These are phyloP conservation scores for Mythimna loreyi DNA, from an alignment of 2,888 invertebrate genomes.

Conservation along the genomic window DNA sequence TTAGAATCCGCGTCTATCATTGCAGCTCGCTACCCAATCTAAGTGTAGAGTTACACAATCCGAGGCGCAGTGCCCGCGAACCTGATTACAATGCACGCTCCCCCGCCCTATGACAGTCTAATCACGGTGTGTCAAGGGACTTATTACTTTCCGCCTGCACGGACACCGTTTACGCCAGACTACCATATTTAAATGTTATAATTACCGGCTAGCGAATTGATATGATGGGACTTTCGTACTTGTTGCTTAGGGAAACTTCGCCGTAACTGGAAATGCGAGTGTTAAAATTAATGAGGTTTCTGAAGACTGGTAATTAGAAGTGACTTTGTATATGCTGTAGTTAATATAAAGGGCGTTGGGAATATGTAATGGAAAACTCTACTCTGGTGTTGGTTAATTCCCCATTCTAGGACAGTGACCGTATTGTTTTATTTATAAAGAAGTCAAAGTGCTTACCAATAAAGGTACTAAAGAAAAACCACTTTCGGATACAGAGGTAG, in stretches of 20 bases:
- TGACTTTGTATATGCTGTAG: conserved; percentile 17
- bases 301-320: conserved; percentile 48
- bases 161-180: conserved; percentile 65
- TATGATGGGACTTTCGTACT: conserved; percentile 49
- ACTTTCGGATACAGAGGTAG: conserved; percentile 39
- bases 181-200: conserved; percentile 65
- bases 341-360: conserved; percentile 20
- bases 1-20: conserved; percentile 23
- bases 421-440: conserved; percentile 30
- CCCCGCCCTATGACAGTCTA: conserved; percentile 81
- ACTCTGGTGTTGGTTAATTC: neutral
- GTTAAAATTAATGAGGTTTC: conserved; percentile 47
- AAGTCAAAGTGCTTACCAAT: conserved; percentile 30
- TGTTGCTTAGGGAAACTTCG: conserved; percentile 39
- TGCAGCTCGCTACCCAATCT: conserved; percentile 42
- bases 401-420: neutral
- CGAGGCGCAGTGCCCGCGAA: conserved; percentile 68
- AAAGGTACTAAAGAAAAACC: conserved; percentile 48
- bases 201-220: conserved; percentile 54
- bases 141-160: conserved; percentile 71
- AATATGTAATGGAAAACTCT: conserved; percentile 11
- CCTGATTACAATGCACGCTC: conserved; percentile 79
- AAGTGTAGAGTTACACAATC: conserved; percentile 67
- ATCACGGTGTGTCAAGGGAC: conserved; percentile 80
- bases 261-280: conserved; percentile 28